Percentiles rank a stretch among this genome's conserved stretches.
Conservation (phyloP, 2,888 invertebrate genomes). For the Zygothrica quintamaculata region DNA sequence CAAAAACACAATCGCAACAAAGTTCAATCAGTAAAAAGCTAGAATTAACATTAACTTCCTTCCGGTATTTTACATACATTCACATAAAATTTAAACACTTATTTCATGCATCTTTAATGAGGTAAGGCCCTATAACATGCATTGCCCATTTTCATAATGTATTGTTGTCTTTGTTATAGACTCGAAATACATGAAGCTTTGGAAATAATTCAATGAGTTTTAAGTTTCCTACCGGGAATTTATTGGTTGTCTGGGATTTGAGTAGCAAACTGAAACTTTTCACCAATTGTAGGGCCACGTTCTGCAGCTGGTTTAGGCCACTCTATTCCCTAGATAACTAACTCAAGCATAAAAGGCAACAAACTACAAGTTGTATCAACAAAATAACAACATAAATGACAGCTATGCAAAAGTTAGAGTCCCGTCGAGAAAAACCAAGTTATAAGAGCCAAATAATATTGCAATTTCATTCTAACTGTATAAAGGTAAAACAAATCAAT, state of each 20-base stretch:
- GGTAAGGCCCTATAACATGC: too few species aligned
- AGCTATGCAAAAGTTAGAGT: neutral
- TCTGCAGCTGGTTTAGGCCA: conserved; percentile 7
- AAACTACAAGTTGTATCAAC: conserved; percentile 7
- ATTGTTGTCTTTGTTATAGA: conserved; percentile 2
- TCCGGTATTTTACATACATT: too few species aligned
- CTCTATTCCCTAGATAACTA: conserved; percentile 11
- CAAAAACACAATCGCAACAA: too few species aligned
- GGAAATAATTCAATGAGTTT: conserved; percentile 33
- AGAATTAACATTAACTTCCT: too few species aligned
- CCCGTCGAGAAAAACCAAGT: neutral
- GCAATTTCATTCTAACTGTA: neutral
- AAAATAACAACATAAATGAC: neutral
- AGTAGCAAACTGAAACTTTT: too few species aligned
- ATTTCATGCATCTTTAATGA: too few species aligned
- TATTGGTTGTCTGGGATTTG: conserved; percentile 13
- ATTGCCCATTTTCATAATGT: conserved; percentile 5
- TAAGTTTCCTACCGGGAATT: conserved; percentile 18
- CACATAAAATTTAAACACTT: too few species aligned
- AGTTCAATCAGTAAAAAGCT: too few species aligned
- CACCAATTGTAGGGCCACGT: conserved; percentile 1
- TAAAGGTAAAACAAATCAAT: neutral
- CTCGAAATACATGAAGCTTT: neutral
- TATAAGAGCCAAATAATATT: too few species aligned
- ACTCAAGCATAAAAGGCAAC: neutral